Evolutionary conservation across 35 echinoderm and acorn worm species (phyloP).

Genomic region (Apostichopus californicus): DNA sequence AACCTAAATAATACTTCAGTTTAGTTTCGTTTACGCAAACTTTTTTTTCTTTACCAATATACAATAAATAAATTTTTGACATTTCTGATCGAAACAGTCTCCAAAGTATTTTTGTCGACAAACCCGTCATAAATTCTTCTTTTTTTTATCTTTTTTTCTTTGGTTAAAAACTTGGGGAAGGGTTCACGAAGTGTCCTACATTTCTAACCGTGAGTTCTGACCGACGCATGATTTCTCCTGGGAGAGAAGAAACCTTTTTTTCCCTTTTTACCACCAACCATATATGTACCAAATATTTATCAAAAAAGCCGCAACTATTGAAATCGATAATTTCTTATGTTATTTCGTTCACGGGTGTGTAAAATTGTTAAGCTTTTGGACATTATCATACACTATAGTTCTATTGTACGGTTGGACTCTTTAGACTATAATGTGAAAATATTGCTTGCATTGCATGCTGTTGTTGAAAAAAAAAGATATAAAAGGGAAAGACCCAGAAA

Average conservation of each 20-base stretch:
- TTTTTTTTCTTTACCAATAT: background rate
- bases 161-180: background rate
- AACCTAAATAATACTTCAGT: background rate
- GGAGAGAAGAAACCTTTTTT: background rate
- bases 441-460: too few species aligned
- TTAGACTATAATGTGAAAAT: too few species aligned
- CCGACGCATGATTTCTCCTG: background rate
- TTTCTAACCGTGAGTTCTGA: background rate
- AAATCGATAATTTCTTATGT: background rate
- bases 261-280: too few species aligned
- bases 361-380: too few species aligned
- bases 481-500: too few species aligned
- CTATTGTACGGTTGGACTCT: too few species aligned
- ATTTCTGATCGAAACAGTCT: background rate
- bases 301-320: background rate
- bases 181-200: conserved; percentile 7
- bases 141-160: too few species aligned
- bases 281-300: too few species aligned
- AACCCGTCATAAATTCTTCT: background rate
- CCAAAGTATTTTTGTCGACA: background rate
- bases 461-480: too few species aligned
- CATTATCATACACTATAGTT: too few species aligned
- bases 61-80: background rate
- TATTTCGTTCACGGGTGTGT: background rate
- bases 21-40: background rate